phyloP scores from a whole-genome alignment of 2,113 vertebrate genomes.

The Gasterosteus aculeatus region DNA sequence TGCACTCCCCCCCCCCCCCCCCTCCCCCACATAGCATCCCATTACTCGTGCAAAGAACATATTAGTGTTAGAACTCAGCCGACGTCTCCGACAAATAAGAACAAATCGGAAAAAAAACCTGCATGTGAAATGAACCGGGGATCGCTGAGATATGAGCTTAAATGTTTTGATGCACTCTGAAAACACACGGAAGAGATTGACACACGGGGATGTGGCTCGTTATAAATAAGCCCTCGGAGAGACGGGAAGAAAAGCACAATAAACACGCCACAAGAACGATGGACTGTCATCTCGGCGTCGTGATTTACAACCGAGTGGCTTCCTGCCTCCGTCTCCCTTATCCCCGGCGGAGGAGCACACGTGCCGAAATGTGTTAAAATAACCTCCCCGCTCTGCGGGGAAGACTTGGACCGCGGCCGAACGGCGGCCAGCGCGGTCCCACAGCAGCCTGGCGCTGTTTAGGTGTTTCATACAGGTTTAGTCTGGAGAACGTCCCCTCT shows the following conservation, averaged over 20 bases:
- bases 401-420: slow-evolving; percentile 46
- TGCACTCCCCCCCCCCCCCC: slow-evolving; percentile 6
- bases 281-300: slow-evolving; percentile 67
- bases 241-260: slow-evolving; percentile 70
- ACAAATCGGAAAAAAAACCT: background rate
- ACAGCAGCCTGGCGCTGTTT: slow-evolving; percentile 39
- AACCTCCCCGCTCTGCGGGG: slow-evolving; percentile 61
- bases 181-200: slow-evolving; percentile 45
- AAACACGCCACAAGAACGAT: slow-evolving; percentile 73
- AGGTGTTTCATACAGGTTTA: slow-evolving; percentile 49
- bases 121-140: background rate
- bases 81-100: background rate
- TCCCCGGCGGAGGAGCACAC: slow-evolving; percentile 54
- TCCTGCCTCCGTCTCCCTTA: slow-evolving; percentile 63
- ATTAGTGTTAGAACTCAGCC: background rate
- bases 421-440: slow-evolving; percentile 24
- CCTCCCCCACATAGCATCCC: slow-evolving; percentile 2
- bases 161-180: slow-evolving; percentile 28
- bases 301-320: slow-evolving; percentile 76
- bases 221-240: slow-evolving; percentile 67
- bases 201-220: slow-evolving; percentile 53
- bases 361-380: slow-evolving; percentile 68
- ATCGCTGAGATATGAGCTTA: slow-evolving; percentile 22
- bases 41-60: background rate
- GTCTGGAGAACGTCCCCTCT: slow-evolving; percentile 40